Evolutionary conservation across 2,113 vertebrate genomes (phyloP), one percentile per base, ranked within the genome.

Genomic region (Thamnaconus septentrionalis): DNA sequence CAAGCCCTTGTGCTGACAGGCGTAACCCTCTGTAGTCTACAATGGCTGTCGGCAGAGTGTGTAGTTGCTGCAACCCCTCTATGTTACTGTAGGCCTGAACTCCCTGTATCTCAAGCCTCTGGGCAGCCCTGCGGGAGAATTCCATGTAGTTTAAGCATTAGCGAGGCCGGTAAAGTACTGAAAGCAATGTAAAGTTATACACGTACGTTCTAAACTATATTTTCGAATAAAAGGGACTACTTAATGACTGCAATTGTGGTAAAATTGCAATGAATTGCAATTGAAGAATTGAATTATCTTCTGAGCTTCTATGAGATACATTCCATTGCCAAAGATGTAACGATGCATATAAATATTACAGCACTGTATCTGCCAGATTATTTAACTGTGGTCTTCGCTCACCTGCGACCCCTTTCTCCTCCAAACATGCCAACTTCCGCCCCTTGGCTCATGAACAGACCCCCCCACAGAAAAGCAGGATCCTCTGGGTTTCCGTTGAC

Each of bases 21-120:
- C 93, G 90, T 7, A 93, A 74, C 11, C 93, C 93, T 73, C 92
- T 87, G 80, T 94, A 94, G 76, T 94, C 93, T 2, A 92, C 87
- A 10, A 92, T 67, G 5, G 92, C 91, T 53, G 93, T 93, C 45
- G 93, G 91, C n/a, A 94, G 85, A 41, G 90, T 91, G 82, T 93
- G 91, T 7, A 94, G 86, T 4, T 78, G 88, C 59, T 90, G 88
- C 7, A 87, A 12, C 2, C 78, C 78, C 9, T 90, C 87, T 6
- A 92, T 44, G 12, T 90, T 74, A 70, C 84, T 91, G 86, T 93
- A 93, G 31, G 82, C 83, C 65, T 93, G 92, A 0, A 94, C 90
- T 2, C 87, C 79, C 59, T 69, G 83, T 18, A 94, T 85, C 81
- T 94, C 93, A 62, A 92, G 76, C 50, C 89, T 90, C 66, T 94